These are phyloP conservation scores for Panagrolaimus sp. DNA, from an alignment of 1,140 invertebrate genomes.

Conservation along the genomic window DNA sequence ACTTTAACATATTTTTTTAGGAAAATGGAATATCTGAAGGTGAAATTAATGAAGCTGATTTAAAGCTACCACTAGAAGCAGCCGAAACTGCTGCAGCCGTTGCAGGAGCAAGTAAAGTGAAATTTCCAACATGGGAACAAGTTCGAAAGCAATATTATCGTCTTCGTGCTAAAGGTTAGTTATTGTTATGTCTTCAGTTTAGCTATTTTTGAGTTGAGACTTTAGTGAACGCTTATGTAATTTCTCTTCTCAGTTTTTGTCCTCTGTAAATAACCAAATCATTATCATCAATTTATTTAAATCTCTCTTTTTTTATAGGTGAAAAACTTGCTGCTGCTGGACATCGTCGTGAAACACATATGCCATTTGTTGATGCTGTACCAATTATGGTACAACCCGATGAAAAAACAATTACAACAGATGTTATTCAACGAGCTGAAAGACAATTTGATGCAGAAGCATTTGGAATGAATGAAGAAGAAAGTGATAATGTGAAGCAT, in stretches of 20 bases:
- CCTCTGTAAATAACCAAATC: background rate
- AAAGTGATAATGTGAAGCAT: too few species aligned
- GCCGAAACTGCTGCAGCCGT: background rate
- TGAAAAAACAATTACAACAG: background rate
- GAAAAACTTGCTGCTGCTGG: background rate
- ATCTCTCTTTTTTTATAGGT: background rate
- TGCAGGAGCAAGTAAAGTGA: background rate
- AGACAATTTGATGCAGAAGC: background rate
- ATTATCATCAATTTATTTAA: too few species aligned
- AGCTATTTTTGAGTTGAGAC: too few species aligned
- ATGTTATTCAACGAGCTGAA: constrained; percentile 6
- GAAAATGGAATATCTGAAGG: background rate
- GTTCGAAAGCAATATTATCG: constrained; percentile 9
- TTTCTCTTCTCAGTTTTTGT: too few species aligned
- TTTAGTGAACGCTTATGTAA: too few species aligned
- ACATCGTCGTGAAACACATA: background rate
- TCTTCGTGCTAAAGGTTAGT: background rate
- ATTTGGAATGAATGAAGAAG: background rate
- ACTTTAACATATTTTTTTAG: too few species aligned
- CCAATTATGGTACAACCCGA: background rate
- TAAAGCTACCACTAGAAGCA: background rate
- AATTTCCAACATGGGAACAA: constrained; percentile 12
- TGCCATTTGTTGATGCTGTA: background rate
- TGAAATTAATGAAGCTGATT: background rate
- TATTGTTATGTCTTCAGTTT: too few species aligned